phyloP scores from a whole-genome alignment of 2,888 invertebrate genomes.

The Pollenia amentaria region DNA sequence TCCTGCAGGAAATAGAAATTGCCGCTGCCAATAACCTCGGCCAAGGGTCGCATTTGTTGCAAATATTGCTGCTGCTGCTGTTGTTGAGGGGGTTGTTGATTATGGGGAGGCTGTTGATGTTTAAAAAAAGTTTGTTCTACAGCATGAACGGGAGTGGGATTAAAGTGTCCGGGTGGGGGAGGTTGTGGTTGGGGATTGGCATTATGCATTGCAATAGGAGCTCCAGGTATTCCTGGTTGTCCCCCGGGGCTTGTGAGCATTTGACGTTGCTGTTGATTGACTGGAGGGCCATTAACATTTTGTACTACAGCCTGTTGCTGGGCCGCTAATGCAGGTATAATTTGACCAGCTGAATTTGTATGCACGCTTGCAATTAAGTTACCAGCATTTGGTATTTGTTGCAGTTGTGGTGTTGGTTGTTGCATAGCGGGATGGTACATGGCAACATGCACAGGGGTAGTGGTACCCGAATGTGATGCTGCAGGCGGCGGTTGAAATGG shows the following conservation, averaged over 20 bases:
- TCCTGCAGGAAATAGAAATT: constrained; percentile 95
- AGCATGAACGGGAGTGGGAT: constrained; percentile 87
- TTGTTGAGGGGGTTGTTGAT: constrained; percentile 85
- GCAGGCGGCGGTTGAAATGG: constrained; percentile 63
- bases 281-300: constrained; percentile 75
- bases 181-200: constrained; percentile 72
- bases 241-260: constrained; percentile 77
- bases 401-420: constrained; percentile 84
- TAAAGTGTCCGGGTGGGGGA: constrained; percentile 81
- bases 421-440: constrained; percentile 73
- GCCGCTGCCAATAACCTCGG: constrained; percentile 91
- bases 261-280: constrained; percentile 74
- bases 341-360: constrained; percentile 75
- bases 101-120: constrained; percentile 88
- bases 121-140: constrained; percentile 88
- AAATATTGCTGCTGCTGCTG: constrained; percentile 86
- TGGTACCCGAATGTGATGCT: constrained; percentile 75
- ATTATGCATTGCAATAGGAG: constrained; percentile 69
- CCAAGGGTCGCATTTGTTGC: constrained; percentile 87
- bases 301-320: constrained; percentile 57
- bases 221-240: constrained; percentile 68
- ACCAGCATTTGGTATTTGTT: constrained; percentile 85
- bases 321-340: constrained; percentile 55
- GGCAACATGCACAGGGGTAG: constrained; percentile 80
- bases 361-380: constrained; percentile 85